Evolutionary conservation across 1,140 invertebrate species (phyloP).

Genomic region (Dysdera silvatica): DNA sequence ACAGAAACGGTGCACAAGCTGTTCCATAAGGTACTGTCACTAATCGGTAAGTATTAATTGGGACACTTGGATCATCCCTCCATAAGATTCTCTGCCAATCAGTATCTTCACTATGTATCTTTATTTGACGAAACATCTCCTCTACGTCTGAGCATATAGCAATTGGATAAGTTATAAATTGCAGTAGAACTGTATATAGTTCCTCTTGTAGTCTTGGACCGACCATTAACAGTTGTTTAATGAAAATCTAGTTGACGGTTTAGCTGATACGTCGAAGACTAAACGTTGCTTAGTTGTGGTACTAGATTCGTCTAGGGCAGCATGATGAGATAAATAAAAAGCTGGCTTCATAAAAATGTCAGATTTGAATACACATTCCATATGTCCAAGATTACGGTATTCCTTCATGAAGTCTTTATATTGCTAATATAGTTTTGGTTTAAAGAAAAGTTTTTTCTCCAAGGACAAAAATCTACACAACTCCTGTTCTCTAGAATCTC

Average conservation of each 20-base stretch:
- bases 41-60: conserved; percentile 37
- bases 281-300: conserved; percentile 40
- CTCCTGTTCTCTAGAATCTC: background rate
- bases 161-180: conserved; percentile 33
- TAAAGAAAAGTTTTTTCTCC: background rate
- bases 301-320: conserved; percentile 36
- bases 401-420: conserved; percentile 6
- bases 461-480: background rate
- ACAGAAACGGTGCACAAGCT: conserved; percentile 37
- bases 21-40: conserved; percentile 41
- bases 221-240: conserved; percentile 40
- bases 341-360: conserved; percentile 27
- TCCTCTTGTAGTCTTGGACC: conserved; percentile 30
- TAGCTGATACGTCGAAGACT: conserved; percentile 42
- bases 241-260: conserved; percentile 32
- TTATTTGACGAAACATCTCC: conserved; percentile 35
- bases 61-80: conserved; percentile 34
- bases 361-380: background rate
- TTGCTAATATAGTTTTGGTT: background rate
- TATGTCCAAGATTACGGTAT: background rate
- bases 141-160: conserved; percentile 40
- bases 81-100: conserved; percentile 44
- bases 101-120: background rate
- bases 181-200: conserved; percentile 32
- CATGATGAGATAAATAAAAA: conserved; percentile 48